Evolutionary conservation across 2,113 vertebrate genomes (phyloP).

Genomic region (Falcunculus frontatus): DNA sequence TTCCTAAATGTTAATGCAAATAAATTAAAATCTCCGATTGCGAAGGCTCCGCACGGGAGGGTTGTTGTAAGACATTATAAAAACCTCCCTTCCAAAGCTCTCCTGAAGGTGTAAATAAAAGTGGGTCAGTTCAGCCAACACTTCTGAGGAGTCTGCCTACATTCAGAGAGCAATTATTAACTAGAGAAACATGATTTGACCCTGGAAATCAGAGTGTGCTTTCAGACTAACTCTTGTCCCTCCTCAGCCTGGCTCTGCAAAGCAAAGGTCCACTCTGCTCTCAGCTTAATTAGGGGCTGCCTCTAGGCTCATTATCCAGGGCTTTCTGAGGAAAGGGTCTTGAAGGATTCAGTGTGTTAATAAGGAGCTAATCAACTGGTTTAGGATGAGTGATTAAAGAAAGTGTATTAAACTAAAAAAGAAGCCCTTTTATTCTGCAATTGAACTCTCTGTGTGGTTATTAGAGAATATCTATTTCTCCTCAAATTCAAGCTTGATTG

Average conservation of each 20-base stretch:
- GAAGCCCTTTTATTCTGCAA: background rate
- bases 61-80: background rate
- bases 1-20: background rate
- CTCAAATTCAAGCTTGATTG: background rate
- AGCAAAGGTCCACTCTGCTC: background rate
- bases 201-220: accelerated
- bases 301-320: background rate
- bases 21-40: background rate
- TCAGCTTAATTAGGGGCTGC: background rate
- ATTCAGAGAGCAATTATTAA: background rate
- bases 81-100: background rate
- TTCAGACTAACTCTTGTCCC: background rate
- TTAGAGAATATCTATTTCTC: background rate
- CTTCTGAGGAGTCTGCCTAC: background rate
- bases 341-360: background rate
- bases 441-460: background rate
- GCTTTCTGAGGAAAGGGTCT: background rate
- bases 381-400: background rate
- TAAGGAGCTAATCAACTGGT: background rate
- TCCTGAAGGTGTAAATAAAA: background rate
- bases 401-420: background rate
- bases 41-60: background rate
- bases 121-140: background rate
- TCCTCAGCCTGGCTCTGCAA: background rate
- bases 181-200: background rate